Percentiles rank a stretch among this genome's conserved stretches.
Evolutionary conservation across 2,888 invertebrate species (phyloP).

Genomic region (Tenthredo notha): DNA sequence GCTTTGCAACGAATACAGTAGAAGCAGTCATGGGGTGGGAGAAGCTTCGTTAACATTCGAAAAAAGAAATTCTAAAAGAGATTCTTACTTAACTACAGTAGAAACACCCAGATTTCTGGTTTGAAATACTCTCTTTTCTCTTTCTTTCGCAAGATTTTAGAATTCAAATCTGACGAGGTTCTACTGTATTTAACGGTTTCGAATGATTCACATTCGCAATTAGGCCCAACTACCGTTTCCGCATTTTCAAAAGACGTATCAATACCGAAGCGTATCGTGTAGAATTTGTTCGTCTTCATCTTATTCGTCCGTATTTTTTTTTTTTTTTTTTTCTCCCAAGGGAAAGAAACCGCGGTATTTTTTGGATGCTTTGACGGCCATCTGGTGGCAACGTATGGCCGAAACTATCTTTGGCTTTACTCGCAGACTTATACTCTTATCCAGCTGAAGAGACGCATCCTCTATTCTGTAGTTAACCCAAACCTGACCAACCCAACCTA

Average conservation of each 20-base stretch:
- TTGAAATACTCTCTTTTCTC: neutral
- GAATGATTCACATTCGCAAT: too few species aligned
- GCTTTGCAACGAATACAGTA: too few species aligned
- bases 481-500: slow-evolving; percentile 5
- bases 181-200: neutral
- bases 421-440: neutral
- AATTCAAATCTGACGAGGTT: neutral
- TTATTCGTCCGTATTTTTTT: neutral
- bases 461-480: slow-evolving; percentile 1
- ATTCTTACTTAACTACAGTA: neutral
- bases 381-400: slow-evolving; percentile 42
- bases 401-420: neutral
- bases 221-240: neutral
- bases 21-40: too few species aligned
- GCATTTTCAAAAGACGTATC: neutral
- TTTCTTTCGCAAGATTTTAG: neutral
- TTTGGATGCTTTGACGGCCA: slow-evolving; percentile 23
- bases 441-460: slow-evolving; percentile 22
- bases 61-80: too few species aligned
- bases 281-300: neutral
- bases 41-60: too few species aligned
- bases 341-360: slow-evolving; percentile 15
- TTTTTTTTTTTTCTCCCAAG: too few species aligned
- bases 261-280: neutral
- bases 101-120: neutral